These are phyloP conservation scores for Colletes gigas DNA, from an alignment of 1,140 invertebrate species.

Conservation along the genomic window DNA sequence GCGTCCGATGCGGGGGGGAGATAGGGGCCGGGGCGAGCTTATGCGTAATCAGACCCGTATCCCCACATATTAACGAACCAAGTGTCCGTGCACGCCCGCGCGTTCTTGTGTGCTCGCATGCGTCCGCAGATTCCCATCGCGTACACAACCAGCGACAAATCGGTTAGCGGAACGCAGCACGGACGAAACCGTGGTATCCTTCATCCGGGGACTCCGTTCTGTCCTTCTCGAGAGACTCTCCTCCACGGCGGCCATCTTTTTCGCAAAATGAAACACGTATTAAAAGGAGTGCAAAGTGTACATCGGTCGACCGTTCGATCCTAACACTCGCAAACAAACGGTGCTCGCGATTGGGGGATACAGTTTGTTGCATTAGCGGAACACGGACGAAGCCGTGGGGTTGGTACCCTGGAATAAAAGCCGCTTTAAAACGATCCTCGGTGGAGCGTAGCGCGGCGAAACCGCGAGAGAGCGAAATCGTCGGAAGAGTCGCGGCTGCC, in stretches of 20 bases:
- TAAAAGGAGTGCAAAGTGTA: too few relatives aligned
- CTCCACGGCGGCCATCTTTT: neutral
- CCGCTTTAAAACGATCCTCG: conserved; percentile 9
- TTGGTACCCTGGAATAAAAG: neutral
- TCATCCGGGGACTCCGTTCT: conserved; percentile 4
- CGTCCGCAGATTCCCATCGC: conserved; percentile 45
- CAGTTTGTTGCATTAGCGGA: too few relatives aligned
- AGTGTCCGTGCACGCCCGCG: conserved; percentile 17
- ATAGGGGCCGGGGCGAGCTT: conserved; percentile 65
- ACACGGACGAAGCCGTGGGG: too few relatives aligned
- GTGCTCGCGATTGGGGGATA: too few relatives aligned
- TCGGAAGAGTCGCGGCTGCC: conserved; percentile 32
- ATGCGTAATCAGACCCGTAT: conserved; percentile 77
- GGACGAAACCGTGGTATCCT: conserved; percentile 17
- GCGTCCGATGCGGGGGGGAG: conserved; percentile 68
- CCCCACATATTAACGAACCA: conserved; percentile 63
- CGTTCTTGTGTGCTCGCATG: neutral
- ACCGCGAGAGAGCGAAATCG: conserved; percentile 33
- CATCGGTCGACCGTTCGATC: too few relatives aligned
- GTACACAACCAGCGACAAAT: conserved; percentile 63
- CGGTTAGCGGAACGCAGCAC: conserved; percentile 38
- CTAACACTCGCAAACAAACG: too few relatives aligned
- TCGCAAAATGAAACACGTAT: too few relatives aligned
- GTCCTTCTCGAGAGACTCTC: neutral
- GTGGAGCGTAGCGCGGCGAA: neutral